phyloP scores from a whole-genome alignment of 2,113 vertebrate species.

The Seriola dumerili region DNA sequence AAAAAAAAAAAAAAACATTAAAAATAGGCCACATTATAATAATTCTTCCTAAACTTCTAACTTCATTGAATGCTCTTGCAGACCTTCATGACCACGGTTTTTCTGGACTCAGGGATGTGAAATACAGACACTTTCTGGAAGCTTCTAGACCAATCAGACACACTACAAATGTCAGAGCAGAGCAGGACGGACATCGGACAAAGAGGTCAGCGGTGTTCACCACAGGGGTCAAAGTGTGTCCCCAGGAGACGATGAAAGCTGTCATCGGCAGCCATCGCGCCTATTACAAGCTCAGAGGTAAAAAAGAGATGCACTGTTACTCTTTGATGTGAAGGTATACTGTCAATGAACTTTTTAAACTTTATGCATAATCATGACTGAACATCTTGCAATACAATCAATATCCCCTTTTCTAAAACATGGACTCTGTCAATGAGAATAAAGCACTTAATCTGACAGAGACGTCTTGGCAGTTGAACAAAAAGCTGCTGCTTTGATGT shows the following conservation, averaged over 20 bases:
- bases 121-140: slow-evolving; percentile 84
- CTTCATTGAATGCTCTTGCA: slow-evolving; percentile 75
- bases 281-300: slow-evolving; percentile 95
- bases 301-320: slow-evolving; percentile 48
- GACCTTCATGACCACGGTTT: slow-evolving; percentile 81
- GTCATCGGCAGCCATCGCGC: slow-evolving; percentile 91
- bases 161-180: slow-evolving; percentile 79
- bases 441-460: too few species aligned
- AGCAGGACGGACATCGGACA: slow-evolving; percentile 83
- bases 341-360: slow-evolving; percentile 18
- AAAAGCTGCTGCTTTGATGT: too few species aligned
- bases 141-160: slow-evolving; percentile 80
- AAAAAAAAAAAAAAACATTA: neutral
- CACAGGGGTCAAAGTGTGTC: slow-evolving; percentile 91
- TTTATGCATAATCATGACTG: slow-evolving; percentile 36
- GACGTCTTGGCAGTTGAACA: too few species aligned
- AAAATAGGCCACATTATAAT: neutral
- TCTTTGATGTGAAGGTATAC: slow-evolving; percentile 4
- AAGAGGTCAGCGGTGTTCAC: slow-evolving; percentile 89
- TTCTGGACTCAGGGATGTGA: slow-evolving; percentile 86
- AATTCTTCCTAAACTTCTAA: neutral
- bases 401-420: neutral
- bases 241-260: slow-evolving; percentile 90
- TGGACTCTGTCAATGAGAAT: too few species aligned
- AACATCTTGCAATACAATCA: neutral